A percentile compares a stretch with the other conserved stretches of the same genome.
Evolutionary conservation across 2,888 invertebrate genomes (phyloP).

Genomic region (Julus scanicus): DNA sequence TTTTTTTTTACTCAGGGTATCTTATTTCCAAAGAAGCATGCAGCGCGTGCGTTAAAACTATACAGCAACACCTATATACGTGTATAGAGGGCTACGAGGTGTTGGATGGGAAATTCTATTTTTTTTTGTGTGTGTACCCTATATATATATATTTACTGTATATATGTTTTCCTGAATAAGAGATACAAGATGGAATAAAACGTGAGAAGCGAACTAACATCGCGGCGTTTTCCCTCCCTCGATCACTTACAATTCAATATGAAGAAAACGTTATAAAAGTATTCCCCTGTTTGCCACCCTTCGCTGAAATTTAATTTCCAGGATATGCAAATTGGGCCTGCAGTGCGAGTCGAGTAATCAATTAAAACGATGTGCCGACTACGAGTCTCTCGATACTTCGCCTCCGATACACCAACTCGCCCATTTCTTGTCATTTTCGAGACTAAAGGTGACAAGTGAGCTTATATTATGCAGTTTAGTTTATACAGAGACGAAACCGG

Average conservation of each 20-base stretch:
- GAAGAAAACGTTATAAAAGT: slow-evolving; percentile 21
- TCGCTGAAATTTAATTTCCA: slow-evolving; percentile 55
- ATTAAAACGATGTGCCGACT: slow-evolving; percentile 52
- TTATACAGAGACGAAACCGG: neutral
- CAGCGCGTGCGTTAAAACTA: neutral
- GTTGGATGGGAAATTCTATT: slow-evolving; percentile 20
- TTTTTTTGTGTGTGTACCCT: too few relatives aligned
- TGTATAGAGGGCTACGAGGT: neutral
- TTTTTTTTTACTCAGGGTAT: neutral
- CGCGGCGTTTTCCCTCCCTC: neutral
- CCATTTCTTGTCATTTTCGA: slow-evolving; percentile 49
- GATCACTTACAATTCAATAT: slow-evolving; percentile 33
- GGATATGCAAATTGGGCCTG: slow-evolving; percentile 55
- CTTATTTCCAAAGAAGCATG: neutral
- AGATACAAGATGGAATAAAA: slow-evolving; percentile 27
- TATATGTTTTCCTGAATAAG: slow-evolving; percentile 14
- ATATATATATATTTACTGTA: neutral
- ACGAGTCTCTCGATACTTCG: slow-evolving; percentile 46
- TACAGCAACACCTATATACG: neutral
- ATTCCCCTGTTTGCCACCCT: slow-evolving; percentile 50
- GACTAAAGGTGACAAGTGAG: slow-evolving; percentile 49
- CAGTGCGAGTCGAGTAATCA: slow-evolving; percentile 53
- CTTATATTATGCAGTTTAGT: neutral
- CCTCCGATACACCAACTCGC: neutral
- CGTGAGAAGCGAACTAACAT: neutral